phyloP scores from a whole-genome alignment of 2,888 invertebrate species.

The Entomobrya multifasciata region DNA sequence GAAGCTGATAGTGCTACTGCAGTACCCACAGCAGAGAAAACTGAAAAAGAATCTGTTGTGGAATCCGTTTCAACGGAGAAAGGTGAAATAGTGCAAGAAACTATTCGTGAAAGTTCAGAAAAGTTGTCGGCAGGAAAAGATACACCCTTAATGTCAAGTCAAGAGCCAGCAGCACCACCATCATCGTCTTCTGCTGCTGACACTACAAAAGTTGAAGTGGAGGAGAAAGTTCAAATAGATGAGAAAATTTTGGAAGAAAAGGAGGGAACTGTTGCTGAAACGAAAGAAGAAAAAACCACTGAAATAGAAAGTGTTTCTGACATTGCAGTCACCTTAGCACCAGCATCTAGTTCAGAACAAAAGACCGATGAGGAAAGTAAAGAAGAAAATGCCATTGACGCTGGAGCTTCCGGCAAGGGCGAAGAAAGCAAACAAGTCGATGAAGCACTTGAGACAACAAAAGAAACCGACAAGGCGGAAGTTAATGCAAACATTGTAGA shows the following conservation, averaged over 20 bases:
- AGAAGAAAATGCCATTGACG: constrained; percentile 22
- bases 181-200: constrained; percentile 36
- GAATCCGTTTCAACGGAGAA: neutral
- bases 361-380: constrained; percentile 12
- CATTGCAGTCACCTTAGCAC: no score
- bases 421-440: constrained; percentile 75
- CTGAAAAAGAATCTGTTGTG: neutral
- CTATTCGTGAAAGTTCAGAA: constrained; percentile 1
- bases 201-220: constrained; percentile 11
- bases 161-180: neutral
- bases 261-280: constrained; percentile 4
- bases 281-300: constrained; percentile 36
- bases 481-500: neutral
- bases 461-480: neutral
- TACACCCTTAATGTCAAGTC: neutral
- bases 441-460: neutral
- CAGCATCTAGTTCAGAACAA: neutral
- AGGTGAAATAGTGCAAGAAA: constrained; percentile 29
- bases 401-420: constrained; percentile 47
- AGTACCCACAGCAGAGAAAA: no score
- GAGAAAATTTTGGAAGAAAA: neutral
- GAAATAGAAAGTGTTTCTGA: constrained; percentile 8
- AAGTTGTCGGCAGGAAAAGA: constrained; percentile 30
- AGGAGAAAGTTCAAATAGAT: neutral
- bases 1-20: constrained; percentile 1